These are phyloP conservation scores for Campylomormyrus numenius DNA, from an alignment of 2,113 vertebrate species.

Conservation along the genomic window DNA sequence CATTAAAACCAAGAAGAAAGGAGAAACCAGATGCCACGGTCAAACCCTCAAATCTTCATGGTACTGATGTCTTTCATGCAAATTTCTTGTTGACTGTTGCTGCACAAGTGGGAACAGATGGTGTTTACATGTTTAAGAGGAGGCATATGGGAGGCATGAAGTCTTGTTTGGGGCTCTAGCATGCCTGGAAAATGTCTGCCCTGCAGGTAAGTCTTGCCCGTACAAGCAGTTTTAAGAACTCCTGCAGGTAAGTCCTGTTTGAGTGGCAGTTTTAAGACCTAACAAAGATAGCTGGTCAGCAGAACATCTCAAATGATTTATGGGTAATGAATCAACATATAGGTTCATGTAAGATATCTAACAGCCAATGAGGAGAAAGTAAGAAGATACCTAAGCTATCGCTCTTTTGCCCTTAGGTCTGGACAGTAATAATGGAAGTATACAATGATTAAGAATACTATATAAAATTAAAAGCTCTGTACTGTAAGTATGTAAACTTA, in stretches of 20 bases:
- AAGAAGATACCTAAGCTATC: not conserved
- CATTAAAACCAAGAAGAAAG: not conserved
- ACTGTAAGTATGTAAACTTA: not conserved
- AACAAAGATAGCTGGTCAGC: not conserved
- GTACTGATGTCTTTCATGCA: not conserved
- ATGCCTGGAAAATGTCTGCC: not conserved
- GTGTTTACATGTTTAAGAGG: not conserved
- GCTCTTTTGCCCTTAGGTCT: not conserved
- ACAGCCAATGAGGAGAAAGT: not conserved
- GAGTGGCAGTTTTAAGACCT: not conserved
- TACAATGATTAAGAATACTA: not conserved
- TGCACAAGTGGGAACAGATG: constrained; percentile 2
- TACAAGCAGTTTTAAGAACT: not conserved
- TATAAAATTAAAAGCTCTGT: not conserved
- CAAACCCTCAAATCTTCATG: not conserved
- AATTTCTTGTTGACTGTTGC: not conserved
- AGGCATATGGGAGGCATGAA: not conserved
- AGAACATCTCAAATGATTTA: not conserved
- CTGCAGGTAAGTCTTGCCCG: not conserved
- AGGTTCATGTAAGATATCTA: not conserved
- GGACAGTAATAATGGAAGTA: not conserved
- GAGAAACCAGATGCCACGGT: not conserved
- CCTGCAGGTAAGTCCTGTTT: not conserved
- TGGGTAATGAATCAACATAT: not conserved
- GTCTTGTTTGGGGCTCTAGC: not conserved